Evolutionary conservation across 1,140 invertebrate species (phyloP).

Genomic region (Adoxophyes honmai): DNA sequence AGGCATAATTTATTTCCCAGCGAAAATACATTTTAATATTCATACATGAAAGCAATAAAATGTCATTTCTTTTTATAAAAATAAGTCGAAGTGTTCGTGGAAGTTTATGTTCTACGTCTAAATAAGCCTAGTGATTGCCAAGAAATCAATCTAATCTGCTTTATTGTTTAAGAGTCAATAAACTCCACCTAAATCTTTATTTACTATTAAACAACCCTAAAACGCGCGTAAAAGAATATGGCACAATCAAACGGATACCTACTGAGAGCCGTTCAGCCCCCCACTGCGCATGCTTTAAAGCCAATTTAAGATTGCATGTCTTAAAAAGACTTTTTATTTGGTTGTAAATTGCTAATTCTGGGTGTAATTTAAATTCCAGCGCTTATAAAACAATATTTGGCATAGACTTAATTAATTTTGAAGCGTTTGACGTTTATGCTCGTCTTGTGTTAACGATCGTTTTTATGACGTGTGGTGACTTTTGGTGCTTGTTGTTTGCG

Average conservation of each 20-base stretch:
- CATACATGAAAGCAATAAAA: neutral
- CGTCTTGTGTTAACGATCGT: neutral
- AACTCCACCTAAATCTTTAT: slow-evolving; percentile 11
- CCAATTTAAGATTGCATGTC: slow-evolving; percentile 10
- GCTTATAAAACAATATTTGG: neutral
- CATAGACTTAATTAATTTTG: neutral
- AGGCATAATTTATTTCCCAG: slow-evolving; percentile 1
- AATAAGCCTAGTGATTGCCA: neutral
- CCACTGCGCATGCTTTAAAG: neutral
- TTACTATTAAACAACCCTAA: slow-evolving; percentile 15
- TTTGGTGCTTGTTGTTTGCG: neutral
- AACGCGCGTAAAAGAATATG: slow-evolving; percentile 11
- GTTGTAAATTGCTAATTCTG: slow-evolving; percentile 8
- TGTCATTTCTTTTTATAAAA: neutral
- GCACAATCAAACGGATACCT: slow-evolving; percentile 18
- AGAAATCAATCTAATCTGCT: neutral
- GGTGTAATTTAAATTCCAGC: neutral
- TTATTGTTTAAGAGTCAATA: slow-evolving; percentile 12
- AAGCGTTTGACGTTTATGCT: neutral
- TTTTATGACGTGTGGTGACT: neutral
- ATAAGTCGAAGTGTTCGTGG: too few relatives aligned
- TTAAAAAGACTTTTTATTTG: neutral
- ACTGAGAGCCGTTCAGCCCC: slow-evolving; percentile 14
- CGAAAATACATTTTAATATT: slow-evolving; percentile 3
- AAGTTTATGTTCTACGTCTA: too few relatives aligned